Evolutionary conservation across 2,113 vertebrate genomes (phyloP), one percentile per base, ranked within the genome.

Genomic region (Casuarius casuarius): DNA sequence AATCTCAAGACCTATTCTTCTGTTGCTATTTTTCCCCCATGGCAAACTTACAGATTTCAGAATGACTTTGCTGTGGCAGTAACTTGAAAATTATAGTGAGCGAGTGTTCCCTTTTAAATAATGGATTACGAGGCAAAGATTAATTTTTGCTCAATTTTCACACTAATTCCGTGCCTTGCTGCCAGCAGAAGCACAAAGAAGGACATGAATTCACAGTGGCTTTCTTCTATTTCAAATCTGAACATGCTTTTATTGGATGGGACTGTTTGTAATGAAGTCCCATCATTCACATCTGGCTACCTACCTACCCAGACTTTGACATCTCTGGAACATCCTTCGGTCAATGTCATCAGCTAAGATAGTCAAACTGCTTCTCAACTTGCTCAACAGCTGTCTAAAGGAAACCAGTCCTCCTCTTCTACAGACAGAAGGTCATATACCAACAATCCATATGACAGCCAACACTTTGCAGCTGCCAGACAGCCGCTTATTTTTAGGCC

Each of bases 81-180:
- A 92, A 94, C 93, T 93, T 92, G 77, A 89, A 97, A 94, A 89
- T 94, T 88, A 96, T 84, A 93, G 92, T 76, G 93, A 96, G 87
- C 79, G 81, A 90, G 85, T 40, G 91, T 92, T 95, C 62, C 48
- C 83, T 97, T 97, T 92, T 95, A 92, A 97, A 95, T 97, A 97
- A 96, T 97, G 89, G 92, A 96, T 97, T 96, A 96, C 65, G 59
- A 95, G 68, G 79, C 77, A 91, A 92, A 89, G 73, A 95, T 94
- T 96, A 95, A 96, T 97, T 94, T 83, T 90, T 90, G 46, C 95
- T 96, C 71, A 72, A 67, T 95, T 96, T 94, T 92, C 95, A 92
- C 91, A 95, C 87, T 91, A 92, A 78, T 89, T 92, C 74, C 68
- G 77, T 72, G 84, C 93, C 87, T 91, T 66, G 56, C 74, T 95